These are phyloP conservation scores for Akabosia matsudoensis DNA, from an alignment of 1,140 invertebrate genomes.

Conservation along the genomic window DNA sequence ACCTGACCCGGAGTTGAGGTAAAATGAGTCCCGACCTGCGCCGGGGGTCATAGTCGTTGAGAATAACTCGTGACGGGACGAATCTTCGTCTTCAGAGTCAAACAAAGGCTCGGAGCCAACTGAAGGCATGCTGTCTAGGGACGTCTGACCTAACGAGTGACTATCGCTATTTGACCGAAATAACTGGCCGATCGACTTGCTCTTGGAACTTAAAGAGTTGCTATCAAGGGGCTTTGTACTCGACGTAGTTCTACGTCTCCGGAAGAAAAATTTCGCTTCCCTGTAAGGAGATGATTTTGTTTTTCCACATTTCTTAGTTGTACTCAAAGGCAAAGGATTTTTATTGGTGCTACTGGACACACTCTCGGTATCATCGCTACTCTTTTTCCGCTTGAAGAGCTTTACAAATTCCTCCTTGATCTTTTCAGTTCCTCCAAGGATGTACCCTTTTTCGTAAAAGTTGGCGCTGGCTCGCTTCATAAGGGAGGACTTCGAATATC, in stretches of 20 bases:
- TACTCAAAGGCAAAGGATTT: background rate
- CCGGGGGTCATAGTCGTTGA: background rate
- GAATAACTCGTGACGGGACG: background rate
- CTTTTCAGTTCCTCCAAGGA: constrained; percentile 26
- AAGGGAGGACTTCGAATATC: constrained; percentile 40
- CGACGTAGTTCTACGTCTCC: background rate
- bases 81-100: background rate
- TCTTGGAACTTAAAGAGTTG: background rate
- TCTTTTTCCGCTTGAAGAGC: constrained; percentile 41
- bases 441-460: constrained; percentile 22
- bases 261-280: constrained; percentile 35
- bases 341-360: background rate
- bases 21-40: background rate
- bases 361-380: constrained; percentile 30
- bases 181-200: background rate
- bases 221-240: background rate
- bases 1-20: background rate
- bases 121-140: constrained; percentile 43
- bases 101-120: constrained; percentile 30
- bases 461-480: constrained; percentile 39
- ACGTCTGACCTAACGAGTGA: constrained; percentile 35
- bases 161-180: constrained; percentile 40
- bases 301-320: background rate
- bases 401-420: constrained; percentile 36
- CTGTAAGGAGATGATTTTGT: constrained; percentile 27